Evolutionary conservation across 92 coral and sea anemone species (phyloP).

Genomic region (Zoanthus sociatus): DNA sequence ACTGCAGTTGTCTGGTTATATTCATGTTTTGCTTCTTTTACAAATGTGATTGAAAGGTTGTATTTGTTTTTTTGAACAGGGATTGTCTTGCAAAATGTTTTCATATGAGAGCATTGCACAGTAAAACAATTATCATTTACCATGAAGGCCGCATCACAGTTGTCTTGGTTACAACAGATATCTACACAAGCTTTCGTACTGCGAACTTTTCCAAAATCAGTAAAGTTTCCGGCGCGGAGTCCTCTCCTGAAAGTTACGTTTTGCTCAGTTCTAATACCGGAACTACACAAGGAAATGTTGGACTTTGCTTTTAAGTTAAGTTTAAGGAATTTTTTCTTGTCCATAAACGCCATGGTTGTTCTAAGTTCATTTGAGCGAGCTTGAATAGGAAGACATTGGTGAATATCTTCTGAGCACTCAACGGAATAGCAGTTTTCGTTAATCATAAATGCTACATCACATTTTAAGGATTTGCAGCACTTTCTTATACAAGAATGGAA

Average conservation of each 20-base stretch:
- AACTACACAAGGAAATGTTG: conserved; percentile 11
- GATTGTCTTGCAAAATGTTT: conserved; percentile 77
- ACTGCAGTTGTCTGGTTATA: conserved; percentile 16
- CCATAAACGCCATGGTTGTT: conserved; percentile 70
- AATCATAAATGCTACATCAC: conserved; percentile 87
- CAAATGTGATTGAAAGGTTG: conserved; percentile 48
- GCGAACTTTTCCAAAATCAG: conserved; percentile 62
- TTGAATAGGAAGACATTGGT: conserved; percentile 64
- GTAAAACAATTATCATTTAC: conserved; percentile 77
- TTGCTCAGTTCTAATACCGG: not conserved
- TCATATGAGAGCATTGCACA: conserved; percentile 72
- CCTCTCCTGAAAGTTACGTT: conserved; percentile 88
- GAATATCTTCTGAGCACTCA: conserved; percentile 60
- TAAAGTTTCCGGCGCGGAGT: conserved; percentile 84
- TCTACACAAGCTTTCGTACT: conserved; percentile 66
- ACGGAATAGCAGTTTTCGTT: conserved; percentile 78
- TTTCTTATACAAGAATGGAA: conserved; percentile 68
- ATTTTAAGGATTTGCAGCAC: conserved; percentile 70
- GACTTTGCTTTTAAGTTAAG: conserved; percentile 20
- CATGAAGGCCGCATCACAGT: conserved; percentile 83
- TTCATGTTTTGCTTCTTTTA: not conserved
- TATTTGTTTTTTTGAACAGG: conserved; percentile 84
- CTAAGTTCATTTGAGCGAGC: conserved; percentile 45
- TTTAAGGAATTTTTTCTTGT: conserved; percentile 41
- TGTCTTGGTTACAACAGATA: conserved; percentile 69